A percentile compares a stretch with the other conserved stretches of the same genome.
Evolutionary conservation across 2,888 invertebrate species (phyloP).

Genomic region (Hemaris fuciformis): DNA sequence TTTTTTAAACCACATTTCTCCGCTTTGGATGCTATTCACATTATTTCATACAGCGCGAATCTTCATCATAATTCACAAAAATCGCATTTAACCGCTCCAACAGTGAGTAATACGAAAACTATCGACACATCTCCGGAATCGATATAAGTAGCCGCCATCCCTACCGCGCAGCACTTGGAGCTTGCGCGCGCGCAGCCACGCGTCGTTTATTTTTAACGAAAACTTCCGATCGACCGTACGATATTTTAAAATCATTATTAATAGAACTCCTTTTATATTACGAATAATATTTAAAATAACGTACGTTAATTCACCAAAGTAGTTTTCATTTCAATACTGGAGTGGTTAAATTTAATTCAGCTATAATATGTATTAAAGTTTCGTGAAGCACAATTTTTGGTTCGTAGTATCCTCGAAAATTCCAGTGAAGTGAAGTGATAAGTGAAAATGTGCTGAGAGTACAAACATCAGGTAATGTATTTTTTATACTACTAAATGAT

Average conservation of each 20-base stretch:
- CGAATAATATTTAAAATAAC: constrained; percentile 23
- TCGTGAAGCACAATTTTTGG: neutral
- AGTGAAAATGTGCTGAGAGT: neutral
- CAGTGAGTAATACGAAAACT: neutral
- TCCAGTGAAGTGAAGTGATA: neutral
- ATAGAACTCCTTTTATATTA: constrained; percentile 23
- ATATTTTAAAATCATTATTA: constrained; percentile 40
- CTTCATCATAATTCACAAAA: neutral
- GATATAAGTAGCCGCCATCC: constrained; percentile 4
- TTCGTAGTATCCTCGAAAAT: neutral
- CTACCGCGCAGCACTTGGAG: constrained; percentile 17
- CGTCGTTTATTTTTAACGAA: constrained; percentile 48
- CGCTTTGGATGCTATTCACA: too few relatives aligned
- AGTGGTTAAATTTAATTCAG: neutral
- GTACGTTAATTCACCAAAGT: constrained; percentile 3
- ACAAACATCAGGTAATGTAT: constrained; percentile 1
- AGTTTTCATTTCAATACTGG: neutral
- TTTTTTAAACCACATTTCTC: too few relatives aligned
- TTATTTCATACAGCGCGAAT: too few relatives aligned
- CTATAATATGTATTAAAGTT: constrained; percentile 12
- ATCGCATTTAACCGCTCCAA: neutral
- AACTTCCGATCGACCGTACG: constrained; percentile 49
- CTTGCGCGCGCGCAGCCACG: constrained; percentile 43
- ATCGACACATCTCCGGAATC: neutral
- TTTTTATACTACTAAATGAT: neutral